Conservation (phyloP, 2,113 vertebrate species). For the Lampris megalopsis region DNA sequence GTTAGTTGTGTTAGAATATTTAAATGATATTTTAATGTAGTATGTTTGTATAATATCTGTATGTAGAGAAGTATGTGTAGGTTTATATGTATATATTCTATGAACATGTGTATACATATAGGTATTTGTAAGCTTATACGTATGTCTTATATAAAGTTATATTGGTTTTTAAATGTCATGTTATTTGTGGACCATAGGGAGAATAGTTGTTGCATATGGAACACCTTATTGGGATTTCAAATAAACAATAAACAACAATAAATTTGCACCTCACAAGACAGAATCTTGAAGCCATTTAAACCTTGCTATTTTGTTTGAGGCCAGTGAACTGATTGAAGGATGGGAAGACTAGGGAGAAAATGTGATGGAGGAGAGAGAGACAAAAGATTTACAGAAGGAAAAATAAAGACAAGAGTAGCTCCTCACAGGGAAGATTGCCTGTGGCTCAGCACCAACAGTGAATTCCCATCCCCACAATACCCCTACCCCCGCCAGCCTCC, state of each 20-base stretch:
- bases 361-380: constrained; percentile 11
- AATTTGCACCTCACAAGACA: background rate
- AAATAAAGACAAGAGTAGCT: constrained; percentile 1
- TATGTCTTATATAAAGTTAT: background rate
- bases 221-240: too few species aligned
- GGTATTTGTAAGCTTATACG: background rate
- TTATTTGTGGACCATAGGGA: too few species aligned
- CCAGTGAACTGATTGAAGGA: background rate
- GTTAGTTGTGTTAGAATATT: too few species aligned
- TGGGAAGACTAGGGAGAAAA: constrained; percentile 7
- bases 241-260: background rate
- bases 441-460: constrained; percentile 42
- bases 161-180: too few species aligned
- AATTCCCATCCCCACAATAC: constrained; percentile 3
- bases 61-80: too few species aligned
- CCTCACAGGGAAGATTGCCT: constrained; percentile 7
- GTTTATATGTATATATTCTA: too few species aligned
- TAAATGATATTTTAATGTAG: too few species aligned
- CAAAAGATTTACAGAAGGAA: background rate
- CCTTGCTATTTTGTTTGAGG: background rate
- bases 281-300: background rate
- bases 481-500: constrained; percentile 16
- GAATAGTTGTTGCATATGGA: too few species aligned
- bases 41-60: too few species aligned
- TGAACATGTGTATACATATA: background rate